Conservation (phyloP, 1,140 invertebrate genomes). For the Oppia nitens region DNA sequence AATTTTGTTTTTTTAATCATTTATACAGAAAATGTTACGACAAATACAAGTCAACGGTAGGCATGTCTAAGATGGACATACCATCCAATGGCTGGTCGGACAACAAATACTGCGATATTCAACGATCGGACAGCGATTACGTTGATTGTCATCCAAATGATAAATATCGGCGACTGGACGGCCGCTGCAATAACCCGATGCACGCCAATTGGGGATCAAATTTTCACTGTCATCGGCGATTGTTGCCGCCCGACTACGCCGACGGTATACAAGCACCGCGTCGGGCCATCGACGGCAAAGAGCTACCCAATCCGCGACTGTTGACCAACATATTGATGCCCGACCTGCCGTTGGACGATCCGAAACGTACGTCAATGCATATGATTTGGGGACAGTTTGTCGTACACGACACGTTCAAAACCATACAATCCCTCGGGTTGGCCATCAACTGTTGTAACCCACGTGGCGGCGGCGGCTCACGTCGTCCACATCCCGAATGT, state of each 20-base stretch:
- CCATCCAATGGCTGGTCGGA: slow-evolving; percentile 9
- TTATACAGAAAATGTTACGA: slow-evolving; percentile 5
- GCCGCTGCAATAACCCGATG: slow-evolving; percentile 73
- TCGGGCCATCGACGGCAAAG: slow-evolving; percentile 22
- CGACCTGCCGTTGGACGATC: slow-evolving; percentile 13
- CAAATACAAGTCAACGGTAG: neutral
- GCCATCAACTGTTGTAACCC: slow-evolving; percentile 14
- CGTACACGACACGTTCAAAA: slow-evolving; percentile 20
- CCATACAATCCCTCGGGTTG: slow-evolving; percentile 12
- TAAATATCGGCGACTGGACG: slow-evolving; percentile 70
- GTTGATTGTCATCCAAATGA: slow-evolving; percentile 8
- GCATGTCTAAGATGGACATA: neutral
- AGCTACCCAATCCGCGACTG: slow-evolving; percentile 34
- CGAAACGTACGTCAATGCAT: slow-evolving; percentile 8
- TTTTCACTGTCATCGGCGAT: slow-evolving; percentile 29
- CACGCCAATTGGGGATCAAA: slow-evolving; percentile 73
- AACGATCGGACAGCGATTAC: neutral
- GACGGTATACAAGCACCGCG: slow-evolving; percentile 32
- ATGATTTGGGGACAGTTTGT: slow-evolving; percentile 20
- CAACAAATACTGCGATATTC: slow-evolving; percentile 10
- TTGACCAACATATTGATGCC: slow-evolving; percentile 29
- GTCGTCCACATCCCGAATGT: slow-evolving; percentile 7
- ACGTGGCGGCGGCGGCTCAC: neutral
- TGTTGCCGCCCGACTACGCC: slow-evolving; percentile 43
- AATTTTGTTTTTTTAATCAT: neutral